Percentiles rank a stretch among this genome's conserved stretches.
These are phyloP conservation scores for Himalopsyche tibetana DNA, from an alignment of 2,888 invertebrate genomes.

Conservation along the genomic window DNA sequence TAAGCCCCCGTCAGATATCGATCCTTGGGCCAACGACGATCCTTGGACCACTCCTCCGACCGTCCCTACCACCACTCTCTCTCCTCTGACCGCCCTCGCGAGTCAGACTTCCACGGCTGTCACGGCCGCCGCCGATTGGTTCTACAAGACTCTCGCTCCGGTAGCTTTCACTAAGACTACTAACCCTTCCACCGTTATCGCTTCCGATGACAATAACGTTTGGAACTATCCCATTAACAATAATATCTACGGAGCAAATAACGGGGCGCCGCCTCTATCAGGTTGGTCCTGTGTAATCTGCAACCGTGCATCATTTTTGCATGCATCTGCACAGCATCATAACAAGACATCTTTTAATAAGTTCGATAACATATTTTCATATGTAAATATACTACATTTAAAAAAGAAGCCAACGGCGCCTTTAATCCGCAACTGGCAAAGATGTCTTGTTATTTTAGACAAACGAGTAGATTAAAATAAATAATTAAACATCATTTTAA, in stretches of 20 bases:
- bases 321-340: neutral
- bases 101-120: conserved; percentile 76
- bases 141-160: conserved; percentile 72
- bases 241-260: conserved; percentile 59
- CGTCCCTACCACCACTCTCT: conserved; percentile 72
- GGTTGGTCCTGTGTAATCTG: conserved; percentile 54
- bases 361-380: too few species aligned
- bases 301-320: neutral
- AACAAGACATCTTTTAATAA: neutral
- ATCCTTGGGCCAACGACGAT: conserved; percentile 76
- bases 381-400: too few species aligned
- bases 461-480: neutral
- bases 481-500: neutral
- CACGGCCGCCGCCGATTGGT: conserved; percentile 77
- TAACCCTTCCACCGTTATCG: conserved; percentile 60
- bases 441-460: conserved; percentile 16
- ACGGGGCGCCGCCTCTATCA: conserved; percentile 56
- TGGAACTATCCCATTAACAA: conserved; percentile 62
- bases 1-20: conserved; percentile 72
- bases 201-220: conserved; percentile 67
- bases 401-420: too few species aligned
- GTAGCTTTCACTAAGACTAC: conserved; percentile 70
- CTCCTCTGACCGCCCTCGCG: conserved; percentile 73
- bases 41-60: conserved; percentile 74
- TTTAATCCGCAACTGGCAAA: neutral